These are phyloP conservation scores for Mythimna vitellina DNA, from an alignment of 2,888 invertebrate species.

Conservation along the genomic window DNA sequence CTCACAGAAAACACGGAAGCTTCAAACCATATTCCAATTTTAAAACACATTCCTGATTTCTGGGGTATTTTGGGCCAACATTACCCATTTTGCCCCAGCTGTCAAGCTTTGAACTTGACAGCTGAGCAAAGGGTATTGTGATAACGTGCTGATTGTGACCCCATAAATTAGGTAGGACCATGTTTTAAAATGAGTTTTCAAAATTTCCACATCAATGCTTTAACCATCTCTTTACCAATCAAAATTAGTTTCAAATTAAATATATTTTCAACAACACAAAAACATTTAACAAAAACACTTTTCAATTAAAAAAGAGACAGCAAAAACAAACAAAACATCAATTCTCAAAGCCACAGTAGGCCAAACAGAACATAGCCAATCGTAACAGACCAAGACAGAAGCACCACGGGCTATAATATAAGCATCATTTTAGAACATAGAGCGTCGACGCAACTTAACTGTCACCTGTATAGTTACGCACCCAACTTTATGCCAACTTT, in stretches of 20 bases:
- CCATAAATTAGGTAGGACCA: slow-evolving; percentile 15
- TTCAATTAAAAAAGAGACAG: slow-evolving; percentile 45
- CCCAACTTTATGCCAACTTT: slow-evolving; percentile 91
- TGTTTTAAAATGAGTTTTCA: slow-evolving; percentile 26
- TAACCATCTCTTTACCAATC: slow-evolving; percentile 46
- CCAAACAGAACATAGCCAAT: slow-evolving; percentile 61
- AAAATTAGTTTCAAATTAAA: slow-evolving; percentile 1
- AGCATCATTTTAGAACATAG: slow-evolving; percentile 77
- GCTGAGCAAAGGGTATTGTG: background rate
- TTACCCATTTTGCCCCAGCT: background rate
- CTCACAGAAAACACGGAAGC: slow-evolving; percentile 56
- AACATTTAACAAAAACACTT: background rate
- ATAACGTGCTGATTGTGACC: background rate
- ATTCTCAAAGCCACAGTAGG: slow-evolving; percentile 65
- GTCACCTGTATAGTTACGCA: slow-evolving; percentile 84
- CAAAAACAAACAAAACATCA: slow-evolving; percentile 48
- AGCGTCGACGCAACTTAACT: slow-evolving; percentile 89
- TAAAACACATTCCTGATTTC: slow-evolving; percentile 37
- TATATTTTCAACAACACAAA: background rate
- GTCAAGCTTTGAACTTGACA: slow-evolving; percentile 2
- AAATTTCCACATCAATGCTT: slow-evolving; percentile 7
- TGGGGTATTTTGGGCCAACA: background rate
- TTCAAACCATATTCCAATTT: slow-evolving; percentile 32
- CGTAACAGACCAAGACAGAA: slow-evolving; percentile 61
- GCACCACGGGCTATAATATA: slow-evolving; percentile 72